Conservation (phyloP, 2,113 vertebrate genomes). For the Tachycineta bicolor region DNA sequence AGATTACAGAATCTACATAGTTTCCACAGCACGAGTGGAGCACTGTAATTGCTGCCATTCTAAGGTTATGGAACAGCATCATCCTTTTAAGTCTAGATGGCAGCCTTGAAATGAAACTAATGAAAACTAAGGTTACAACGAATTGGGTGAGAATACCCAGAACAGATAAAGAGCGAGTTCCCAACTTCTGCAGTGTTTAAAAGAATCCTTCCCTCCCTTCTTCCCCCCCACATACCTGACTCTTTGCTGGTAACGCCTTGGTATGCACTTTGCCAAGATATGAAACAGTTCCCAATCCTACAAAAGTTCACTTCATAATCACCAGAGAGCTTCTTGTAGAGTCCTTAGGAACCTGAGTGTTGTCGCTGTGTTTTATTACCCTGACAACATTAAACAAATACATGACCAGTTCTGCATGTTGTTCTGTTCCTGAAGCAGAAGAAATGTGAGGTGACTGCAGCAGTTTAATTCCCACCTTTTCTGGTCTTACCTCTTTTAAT, state of each 20-base stretch:
- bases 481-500: not conserved
- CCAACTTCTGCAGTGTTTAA: not conserved
- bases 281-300: not conserved
- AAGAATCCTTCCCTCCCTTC: not conserved
- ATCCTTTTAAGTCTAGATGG: not conserved
- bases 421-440: not conserved
- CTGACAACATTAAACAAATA: not conserved
- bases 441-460: not conserved
- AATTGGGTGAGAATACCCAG: rapidly evolving
- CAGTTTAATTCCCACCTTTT: not conserved
- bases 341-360: not conserved
- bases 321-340: not conserved
- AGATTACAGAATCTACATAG: rapidly evolving
- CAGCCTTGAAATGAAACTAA: not conserved
- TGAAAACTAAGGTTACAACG: not conserved
- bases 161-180: not conserved
- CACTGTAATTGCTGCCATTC: not conserved
- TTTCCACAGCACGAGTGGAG: not conserved
- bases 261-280: not conserved
- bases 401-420: not conserved
- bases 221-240: not conserved
- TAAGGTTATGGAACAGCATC: not conserved
- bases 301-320: not conserved
- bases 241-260: not conserved
- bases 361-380: not conserved